Evolutionary conservation across 1,140 invertebrate genomes (phyloP), one percentile per base, ranked within the genome.

Genomic region (Musca vetustissima): DNA sequence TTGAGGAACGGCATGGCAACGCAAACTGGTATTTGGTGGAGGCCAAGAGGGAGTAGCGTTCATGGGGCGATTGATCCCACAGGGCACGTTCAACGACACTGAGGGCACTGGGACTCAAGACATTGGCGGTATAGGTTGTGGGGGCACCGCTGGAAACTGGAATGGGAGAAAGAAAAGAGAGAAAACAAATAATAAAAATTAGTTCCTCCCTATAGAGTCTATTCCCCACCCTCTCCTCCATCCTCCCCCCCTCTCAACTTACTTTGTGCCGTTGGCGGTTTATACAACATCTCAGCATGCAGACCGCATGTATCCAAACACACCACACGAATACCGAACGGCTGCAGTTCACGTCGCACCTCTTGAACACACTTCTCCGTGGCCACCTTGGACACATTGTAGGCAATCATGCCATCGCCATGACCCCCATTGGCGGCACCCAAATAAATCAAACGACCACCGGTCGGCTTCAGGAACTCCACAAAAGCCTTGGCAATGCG

Each of bases 401-500:
- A 90, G n/a, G 88, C 89, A 1, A 91, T 90, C 67, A 88, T 80
- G 22, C 86, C 86, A 24, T 75, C 71, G n/a, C 68, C 48, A 28
- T 68, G 70, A 7, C 71, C 72, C 0, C 72, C 71, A 19, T 69
- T 73, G 17, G 78, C 77, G 1, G 76, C 83, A 83, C 85, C 88
- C 50, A 89, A 83, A 70, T 88, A 89, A 64, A 89, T 85, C 8
- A 89, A 85, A 52, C 88, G 81, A 24, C 88, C 88, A 64, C 85
- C 84, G 0, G 64, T 83, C 11, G 81, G 81, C 19, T 87, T 85
- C 48, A 91, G 79, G 53, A 93, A 83, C 1, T 90, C 88, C 66
- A 91, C 87, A 82, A 92, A 92, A 3, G 91, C 89, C 66, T 91
- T 85, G 8, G 91, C 90, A 14, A 91, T 88, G 32, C 91, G 86